Percentiles rank a stretch among this genome's conserved stretches.
These are phyloP conservation scores for Tetraodon nigroviridis DNA, from an alignment of 2,113 vertebrate species.

Conservation along the genomic window DNA sequence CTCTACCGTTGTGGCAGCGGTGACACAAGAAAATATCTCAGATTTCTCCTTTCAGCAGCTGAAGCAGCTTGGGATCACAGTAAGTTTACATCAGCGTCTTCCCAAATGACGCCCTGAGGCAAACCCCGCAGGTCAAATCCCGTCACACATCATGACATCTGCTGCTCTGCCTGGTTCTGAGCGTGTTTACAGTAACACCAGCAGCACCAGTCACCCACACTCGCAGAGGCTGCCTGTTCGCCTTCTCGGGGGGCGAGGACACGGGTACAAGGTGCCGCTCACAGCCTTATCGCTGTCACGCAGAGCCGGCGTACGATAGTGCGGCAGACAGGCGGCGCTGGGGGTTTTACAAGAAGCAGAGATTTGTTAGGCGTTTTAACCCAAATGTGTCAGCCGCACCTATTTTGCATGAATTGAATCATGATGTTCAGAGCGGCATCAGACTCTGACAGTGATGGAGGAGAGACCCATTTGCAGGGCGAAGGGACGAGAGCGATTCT, in stretches of 20 bases:
- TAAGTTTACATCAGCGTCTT: neutral
- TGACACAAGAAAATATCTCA: constrained; percentile 10
- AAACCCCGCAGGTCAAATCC: constrained; percentile 4
- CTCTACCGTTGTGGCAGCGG: neutral
- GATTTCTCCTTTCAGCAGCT: neutral
- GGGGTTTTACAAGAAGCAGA: constrained; percentile 33
- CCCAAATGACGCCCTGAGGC: constrained; percentile 6
- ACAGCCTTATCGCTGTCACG: constrained; percentile 26
- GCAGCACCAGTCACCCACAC: neutral
- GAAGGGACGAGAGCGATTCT: too few species aligned
- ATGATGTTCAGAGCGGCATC: constrained; percentile 7
- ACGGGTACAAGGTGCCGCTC: constrained; percentile 3
- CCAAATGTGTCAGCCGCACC: constrained; percentile 24
- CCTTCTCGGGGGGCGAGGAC: constrained; percentile 10
- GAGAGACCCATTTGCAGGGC: constrained; percentile 19
- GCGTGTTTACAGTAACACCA: constrained; percentile 7
- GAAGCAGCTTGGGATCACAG: constrained; percentile 12
- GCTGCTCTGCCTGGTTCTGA: constrained; percentile 3
- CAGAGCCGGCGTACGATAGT: constrained; percentile 21
- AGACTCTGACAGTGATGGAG: constrained; percentile 11
- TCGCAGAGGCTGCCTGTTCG: neutral
- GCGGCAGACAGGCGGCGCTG: constrained; percentile 18
- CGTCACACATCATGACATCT: neutral
- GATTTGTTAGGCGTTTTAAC: constrained; percentile 33
- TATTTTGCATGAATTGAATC: constrained; percentile 29